A percentile compares a stretch with the other conserved stretches of the same genome.
These are phyloP conservation scores for Phocides pigmalion DNA, from an alignment of 1,140 invertebrate genomes.

Conservation along the genomic window DNA sequence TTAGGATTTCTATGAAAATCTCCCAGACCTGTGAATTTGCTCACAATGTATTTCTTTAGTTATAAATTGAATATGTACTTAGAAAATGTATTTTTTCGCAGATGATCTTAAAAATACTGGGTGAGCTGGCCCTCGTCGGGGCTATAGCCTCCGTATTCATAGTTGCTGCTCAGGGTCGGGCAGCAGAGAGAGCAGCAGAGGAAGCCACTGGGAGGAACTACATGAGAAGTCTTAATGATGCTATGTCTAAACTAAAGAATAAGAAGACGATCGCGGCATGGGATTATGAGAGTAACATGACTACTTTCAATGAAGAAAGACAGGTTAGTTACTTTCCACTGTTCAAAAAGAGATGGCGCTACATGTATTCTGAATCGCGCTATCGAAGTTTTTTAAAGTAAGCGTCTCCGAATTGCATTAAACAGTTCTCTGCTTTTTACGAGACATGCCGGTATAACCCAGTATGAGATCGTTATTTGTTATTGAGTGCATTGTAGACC, in stretches of 20 bases:
- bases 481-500: too few relatives aligned
- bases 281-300: conserved; percentile 91
- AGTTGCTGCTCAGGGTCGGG: conserved; percentile 76
- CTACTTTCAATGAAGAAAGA: conserved; percentile 86
- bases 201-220: conserved; percentile 85
- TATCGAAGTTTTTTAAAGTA: not conserved
- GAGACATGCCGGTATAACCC: too few relatives aligned
- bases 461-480: too few relatives aligned
- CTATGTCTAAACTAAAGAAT: conserved; percentile 83
- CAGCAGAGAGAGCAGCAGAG: conserved; percentile 82
- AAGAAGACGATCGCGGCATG: conserved; percentile 84
- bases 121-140: conserved; percentile 70
- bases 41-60: too few relatives aligned
- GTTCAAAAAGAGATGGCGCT: not conserved
- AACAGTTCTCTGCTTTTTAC: too few relatives aligned
- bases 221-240: conserved; percentile 84
- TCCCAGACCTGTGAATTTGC: too few relatives aligned
- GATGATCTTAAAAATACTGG: conserved; percentile 71
- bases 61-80: too few relatives aligned
- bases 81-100: conserved; percentile 32
- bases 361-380: not conserved
- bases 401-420: too few relatives aligned
- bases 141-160: conserved; percentile 78
- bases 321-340: conserved; percentile 73
- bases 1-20: too few relatives aligned